Evolutionary conservation across 2,797 vertebrate species (phyloP), one percentile per base, ranked within the genome.

Genomic region (Pteronotus mesoamericanus): DNA sequence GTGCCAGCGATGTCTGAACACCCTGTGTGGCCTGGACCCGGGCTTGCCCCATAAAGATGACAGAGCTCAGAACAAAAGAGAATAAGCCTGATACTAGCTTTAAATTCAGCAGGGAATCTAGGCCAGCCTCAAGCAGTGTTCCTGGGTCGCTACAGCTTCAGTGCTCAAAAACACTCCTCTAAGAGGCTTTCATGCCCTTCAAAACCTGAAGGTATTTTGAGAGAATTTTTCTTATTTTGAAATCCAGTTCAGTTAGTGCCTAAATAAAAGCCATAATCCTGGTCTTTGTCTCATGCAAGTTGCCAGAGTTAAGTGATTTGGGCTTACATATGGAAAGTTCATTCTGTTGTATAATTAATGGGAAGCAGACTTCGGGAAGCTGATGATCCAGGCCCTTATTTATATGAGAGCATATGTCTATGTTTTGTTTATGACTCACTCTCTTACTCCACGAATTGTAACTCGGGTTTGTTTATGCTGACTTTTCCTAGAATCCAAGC

Each of bases 391-490:
- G 96, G 98, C 97, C 97, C 98, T 97, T 98, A 98, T 98, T 98
- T 98, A 98, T 98, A 98, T 97, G 95, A 98, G 90, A 98, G 96
- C 98, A 98, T 98, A 98, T 98, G 98, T 98, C 98, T 98, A 89
- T 97, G 97, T 98, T 98, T 98, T 98, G 98, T 98, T 98, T 98
- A 98, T 98, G 98, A 98, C 97, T 98, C 98, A 98, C 94, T 97
- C 97, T 94, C 92, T 97, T 98, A 95, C 93, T 98, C 98, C 97
- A 97, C 91, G 93, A 96, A 98, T 98, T 98, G 97, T 98, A 98
- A 98, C 96, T 97, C 96, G 96, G 96, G 93, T 98, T 98, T 98
- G 98, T 98, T 98, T 98, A 98, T 22, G 87, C 97, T 98, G 98
- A 97, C 95, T 97, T 97, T 98, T 97, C 61, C 26, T 97, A 97